A percentile compares a stretch with the other conserved stretches of the same genome.
Evolutionary conservation across 1,140 invertebrate genomes (phyloP).

Genomic region (Pogonomyrmex barbatus): DNA sequence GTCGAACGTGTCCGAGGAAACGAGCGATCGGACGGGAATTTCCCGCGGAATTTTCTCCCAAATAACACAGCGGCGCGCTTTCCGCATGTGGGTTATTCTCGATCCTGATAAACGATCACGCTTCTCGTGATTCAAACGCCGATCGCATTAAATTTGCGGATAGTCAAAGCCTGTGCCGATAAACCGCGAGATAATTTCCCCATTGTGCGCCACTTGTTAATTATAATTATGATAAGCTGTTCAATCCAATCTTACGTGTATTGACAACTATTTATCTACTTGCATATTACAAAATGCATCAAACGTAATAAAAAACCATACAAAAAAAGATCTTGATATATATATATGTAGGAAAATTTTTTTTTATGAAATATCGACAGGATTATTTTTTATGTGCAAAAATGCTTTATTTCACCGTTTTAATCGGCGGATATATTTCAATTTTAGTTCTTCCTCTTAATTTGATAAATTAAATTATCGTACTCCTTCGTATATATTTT

Average conservation of each 20-base stretch:
- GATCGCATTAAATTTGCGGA: conserved; percentile 50
- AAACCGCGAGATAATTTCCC: conserved; percentile 31
- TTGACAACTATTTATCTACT: neutral
- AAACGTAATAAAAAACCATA: neutral
- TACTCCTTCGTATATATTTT: neutral
- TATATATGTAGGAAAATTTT: neutral
- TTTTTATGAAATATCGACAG: no score
- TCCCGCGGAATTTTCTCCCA: conserved; percentile 35
- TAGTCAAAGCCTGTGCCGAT: conserved; percentile 27
- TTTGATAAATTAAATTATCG: neutral
- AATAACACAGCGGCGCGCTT: neutral
- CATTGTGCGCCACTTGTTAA: conserved; percentile 13
- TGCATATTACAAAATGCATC: conserved; percentile 8
- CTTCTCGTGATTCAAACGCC: neutral
- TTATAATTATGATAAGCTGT: conserved; percentile 21
- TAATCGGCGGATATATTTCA: neutral
- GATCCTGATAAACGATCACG: conserved; percentile 44
- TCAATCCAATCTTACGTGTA: conserved; percentile 17
- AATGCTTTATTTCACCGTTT: neutral
- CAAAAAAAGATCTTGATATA: neutral
- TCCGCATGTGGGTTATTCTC: neutral
- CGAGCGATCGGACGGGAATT: conserved; percentile 54
- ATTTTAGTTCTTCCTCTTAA: neutral
- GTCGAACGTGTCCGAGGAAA: conserved; percentile 58
- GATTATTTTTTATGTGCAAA: neutral